These are phyloP conservation scores for Dipus sagitta DNA, from an alignment of 2,797 vertebrate species.

Conservation along the genomic window DNA sequence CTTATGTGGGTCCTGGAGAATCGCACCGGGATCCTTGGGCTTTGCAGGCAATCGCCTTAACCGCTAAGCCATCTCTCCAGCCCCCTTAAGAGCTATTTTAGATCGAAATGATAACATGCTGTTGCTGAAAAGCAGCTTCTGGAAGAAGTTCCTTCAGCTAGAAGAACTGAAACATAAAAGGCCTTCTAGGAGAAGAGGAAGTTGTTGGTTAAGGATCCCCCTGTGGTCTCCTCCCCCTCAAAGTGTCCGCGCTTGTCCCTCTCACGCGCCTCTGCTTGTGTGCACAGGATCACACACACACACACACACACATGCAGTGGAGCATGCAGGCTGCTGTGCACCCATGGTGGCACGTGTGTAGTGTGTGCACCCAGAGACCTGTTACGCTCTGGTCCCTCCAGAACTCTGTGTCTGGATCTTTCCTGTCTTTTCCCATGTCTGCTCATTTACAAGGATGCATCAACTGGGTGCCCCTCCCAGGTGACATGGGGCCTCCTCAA, in stretches of 20 bases:
- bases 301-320: no score
- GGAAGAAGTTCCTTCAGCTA: not conserved
- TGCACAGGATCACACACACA: rapidly evolving
- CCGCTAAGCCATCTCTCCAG: no score
- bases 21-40: no score
- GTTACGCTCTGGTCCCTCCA: rapidly evolving
- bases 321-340: no score
- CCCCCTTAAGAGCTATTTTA: not conserved
- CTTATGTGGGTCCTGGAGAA: no score
- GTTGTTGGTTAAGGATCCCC: not conserved
- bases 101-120: not conserved
- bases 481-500: not conserved
- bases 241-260: no score
- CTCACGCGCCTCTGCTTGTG: not conserved
- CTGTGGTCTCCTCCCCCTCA: not conserved
- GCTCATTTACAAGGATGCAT: not conserved
- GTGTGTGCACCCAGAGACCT: not conserved
- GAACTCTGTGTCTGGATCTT: not conserved
- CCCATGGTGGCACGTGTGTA: no score
- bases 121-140: not conserved
- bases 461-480: not conserved
- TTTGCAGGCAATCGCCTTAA: no score
- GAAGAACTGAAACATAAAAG: not conserved
- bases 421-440: not conserved
- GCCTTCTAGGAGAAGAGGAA: not conserved